These are phyloP conservation scores for Cepaea hortensis DNA, from an alignment of 2,888 invertebrate genomes.

Conservation along the genomic window DNA sequence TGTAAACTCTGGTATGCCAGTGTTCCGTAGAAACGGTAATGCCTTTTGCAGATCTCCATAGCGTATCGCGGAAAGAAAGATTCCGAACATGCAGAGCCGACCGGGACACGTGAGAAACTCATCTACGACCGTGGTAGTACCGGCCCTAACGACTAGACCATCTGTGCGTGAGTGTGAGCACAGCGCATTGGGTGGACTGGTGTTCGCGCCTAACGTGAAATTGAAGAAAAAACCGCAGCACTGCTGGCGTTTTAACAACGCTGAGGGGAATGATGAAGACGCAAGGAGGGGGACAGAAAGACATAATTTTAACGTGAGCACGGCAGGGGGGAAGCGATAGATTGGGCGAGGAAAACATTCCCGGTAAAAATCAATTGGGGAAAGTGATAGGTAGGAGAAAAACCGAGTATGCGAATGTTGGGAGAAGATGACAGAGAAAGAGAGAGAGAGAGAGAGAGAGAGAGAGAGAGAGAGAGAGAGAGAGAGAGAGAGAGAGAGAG, in stretches of 20 bases:
- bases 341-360: too few relatives aligned
- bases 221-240: not conserved
- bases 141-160: conserved; percentile 28
- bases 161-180: conserved; percentile 16
- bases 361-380: too few relatives aligned
- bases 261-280: conserved; percentile 14
- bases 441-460: too few relatives aligned
- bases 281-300: conserved; percentile 1
- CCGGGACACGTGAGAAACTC: conserved; percentile 9
- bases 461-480: too few relatives aligned
- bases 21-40: conserved; percentile 1
- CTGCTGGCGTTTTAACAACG: not conserved
- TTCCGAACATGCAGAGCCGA: conserved; percentile 2
- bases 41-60: not conserved
- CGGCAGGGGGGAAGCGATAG: too few relatives aligned
- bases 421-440: too few relatives aligned
- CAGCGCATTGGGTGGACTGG: not conserved
- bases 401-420: not conserved
- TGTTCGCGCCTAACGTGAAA: not conserved
- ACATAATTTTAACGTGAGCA: too few relatives aligned
- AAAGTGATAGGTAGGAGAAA: too few relatives aligned
- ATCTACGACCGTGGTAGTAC: not conserved
- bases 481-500: too few relatives aligned
- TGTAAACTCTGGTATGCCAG: not conserved
- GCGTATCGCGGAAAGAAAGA: not conserved